Conservation (phyloP, 2,113 vertebrate genomes). For the Pseudopipra pipra region DNA sequence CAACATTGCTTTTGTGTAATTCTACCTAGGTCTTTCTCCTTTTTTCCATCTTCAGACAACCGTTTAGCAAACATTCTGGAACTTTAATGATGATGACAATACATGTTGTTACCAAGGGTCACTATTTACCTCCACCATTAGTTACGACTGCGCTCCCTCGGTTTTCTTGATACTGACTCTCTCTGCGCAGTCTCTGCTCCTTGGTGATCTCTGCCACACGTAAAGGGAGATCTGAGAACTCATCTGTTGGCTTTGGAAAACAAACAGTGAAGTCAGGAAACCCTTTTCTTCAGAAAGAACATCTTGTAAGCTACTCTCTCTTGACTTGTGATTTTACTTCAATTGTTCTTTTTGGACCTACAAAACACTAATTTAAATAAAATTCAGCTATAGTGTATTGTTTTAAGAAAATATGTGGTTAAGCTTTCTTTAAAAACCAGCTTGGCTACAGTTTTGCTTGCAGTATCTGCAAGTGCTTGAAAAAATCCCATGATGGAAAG, state of each 20-base stretch:
- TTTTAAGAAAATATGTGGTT: background rate
- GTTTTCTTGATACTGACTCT: slow-evolving; percentile 80
- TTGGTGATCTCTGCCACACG: slow-evolving; percentile 86
- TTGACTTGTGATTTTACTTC: background rate
- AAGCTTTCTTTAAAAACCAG: background rate
- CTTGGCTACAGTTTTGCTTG: background rate
- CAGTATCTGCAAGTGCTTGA: background rate
- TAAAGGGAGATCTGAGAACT: slow-evolving; percentile 86
- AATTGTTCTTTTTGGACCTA: background rate
- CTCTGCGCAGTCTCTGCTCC: slow-evolving; percentile 83
- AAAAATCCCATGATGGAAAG: background rate
- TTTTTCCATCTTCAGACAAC: background rate
- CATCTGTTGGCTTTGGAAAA: slow-evolving; percentile 87
- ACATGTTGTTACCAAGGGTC: background rate
- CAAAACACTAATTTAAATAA: background rate
- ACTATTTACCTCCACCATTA: slow-evolving; percentile 87
- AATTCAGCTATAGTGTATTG: background rate
- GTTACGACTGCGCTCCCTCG: slow-evolving; percentile 71
- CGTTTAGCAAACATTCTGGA: background rate
- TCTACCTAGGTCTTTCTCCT: background rate
- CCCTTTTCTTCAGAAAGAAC: background rate
- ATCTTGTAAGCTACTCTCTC: background rate
- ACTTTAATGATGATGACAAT: background rate
- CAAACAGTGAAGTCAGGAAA: slow-evolving; percentile 1
- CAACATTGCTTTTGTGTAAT: background rate